Base-by-base conservation (phyloP, 1,140 invertebrate genomes). In the Tetramorium simillimum region DNA sequence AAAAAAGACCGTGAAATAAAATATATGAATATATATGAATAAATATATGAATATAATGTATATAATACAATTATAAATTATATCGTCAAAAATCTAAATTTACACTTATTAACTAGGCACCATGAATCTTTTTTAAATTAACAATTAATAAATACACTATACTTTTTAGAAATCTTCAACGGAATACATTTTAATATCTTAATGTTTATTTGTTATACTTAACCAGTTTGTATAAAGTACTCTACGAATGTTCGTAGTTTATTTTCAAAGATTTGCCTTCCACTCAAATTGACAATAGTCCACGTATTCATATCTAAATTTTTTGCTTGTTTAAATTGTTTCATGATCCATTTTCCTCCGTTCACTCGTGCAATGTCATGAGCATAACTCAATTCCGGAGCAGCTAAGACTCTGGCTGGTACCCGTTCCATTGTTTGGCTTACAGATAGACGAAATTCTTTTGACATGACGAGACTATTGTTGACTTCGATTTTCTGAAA, bases 371-470 rank as follows among this genome's bases (percentile, higher is more conserved):
- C 91, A 21, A 14, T 2, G 72, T 72, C 67, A 80, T 73, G 80
- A 3, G 93, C 82, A 2, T 89, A 90, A 60, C 92, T 53, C 7
- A 97, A 81, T 18, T 46, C 24, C 0, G 97, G 97, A 37, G 97
- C 85, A 53, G 92, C 21, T 9, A 97, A 93, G 12, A 97, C 92
- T 69, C 97, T 94, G 1, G 96, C 97, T 86, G 16, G 3, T 0
- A 97, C 95, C 85, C 93, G 92, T 85, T 96, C 95, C 89, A 97
- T 97, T 70, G 95, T 51, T 2, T 92, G 88, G 33, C 85, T 88
- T 3, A 97, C 95, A 1, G 92, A 93, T 53, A 97, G 93, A 0
- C 96, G 96, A 93, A 97, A 97, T 87, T 96, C 96, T 0, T 73
- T 89, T 93, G 21, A 88, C 9, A 97, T 92, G 3, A 92, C 94